phyloP scores from a whole-genome alignment of 2,113 vertebrate species.

The Protobothrops mucrosquamatus region DNA sequence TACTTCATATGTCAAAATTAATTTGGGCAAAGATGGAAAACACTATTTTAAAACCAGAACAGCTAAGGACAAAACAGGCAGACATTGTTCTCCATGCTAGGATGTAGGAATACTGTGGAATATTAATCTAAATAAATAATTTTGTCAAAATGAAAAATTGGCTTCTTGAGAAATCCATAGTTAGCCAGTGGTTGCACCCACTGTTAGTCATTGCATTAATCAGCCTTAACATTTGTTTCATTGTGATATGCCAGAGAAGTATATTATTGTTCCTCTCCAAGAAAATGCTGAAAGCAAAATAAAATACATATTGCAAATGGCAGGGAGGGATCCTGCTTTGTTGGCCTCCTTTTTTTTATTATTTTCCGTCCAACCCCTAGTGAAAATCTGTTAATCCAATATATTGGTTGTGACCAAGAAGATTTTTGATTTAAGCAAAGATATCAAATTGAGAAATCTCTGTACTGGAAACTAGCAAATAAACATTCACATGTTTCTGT shows the following conservation, averaged over 20 bases:
- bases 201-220: not conserved
- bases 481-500: constrained; percentile 20
- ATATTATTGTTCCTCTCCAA: not conserved
- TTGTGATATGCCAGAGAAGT: not conserved
- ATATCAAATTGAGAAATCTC: constrained; percentile 3
- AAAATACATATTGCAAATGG: not conserved
- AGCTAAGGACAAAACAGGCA: not conserved
- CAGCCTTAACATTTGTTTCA: not conserved
- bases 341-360: accelerated
- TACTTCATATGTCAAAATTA: not conserved
- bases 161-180: not conserved
- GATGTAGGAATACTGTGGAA: not conserved
- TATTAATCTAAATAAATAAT: not conserved
- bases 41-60: not conserved
- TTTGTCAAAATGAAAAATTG: not conserved
- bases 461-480: constrained; percentile 44
- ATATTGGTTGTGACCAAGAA: not conserved
- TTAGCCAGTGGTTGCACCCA: not conserved
- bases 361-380: not conserved
- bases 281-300: not conserved
- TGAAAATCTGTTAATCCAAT: not conserved
- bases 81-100: not conserved
- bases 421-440: not conserved
- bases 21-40: not conserved
- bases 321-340: not conserved